Evolutionary conservation across 2,888 invertebrate species (phyloP), one percentile per base, ranked within the genome.

Genomic region (Tenthredo distinguenda): DNA sequence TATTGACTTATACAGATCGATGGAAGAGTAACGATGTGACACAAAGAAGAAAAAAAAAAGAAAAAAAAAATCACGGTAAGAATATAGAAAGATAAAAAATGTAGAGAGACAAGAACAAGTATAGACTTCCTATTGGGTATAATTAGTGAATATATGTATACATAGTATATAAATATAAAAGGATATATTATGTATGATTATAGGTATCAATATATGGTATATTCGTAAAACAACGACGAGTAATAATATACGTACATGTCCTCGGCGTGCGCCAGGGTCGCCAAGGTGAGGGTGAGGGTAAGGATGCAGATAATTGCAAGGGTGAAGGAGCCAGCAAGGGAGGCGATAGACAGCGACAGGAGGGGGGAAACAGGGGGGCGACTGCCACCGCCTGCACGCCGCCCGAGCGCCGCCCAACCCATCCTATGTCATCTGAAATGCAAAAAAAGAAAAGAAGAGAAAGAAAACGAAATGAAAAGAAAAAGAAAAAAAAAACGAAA

Each of bases 391-490:
- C 92, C 92, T 91, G 92, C 91, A 92, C 96, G 96, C 95, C 96
- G 96, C 95, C 96, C 96, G 95, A 96, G 96, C 96, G 96, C 97
- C 96, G 96, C 96, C 96, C 96, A 97, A 96, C 97, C 97, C 97
- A 97, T 97, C 96, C 97, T 97, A 97, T 96, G 96, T 96, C 96
- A 97, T 97, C 97, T 97, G 96, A 86, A 97, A 97, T 89, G 91
- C 90, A 91, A 88, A 87, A 87, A 86, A 87, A 85, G n/a, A 37
- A 72, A 84, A 87, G 84, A 37, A 37, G 40, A 71, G n/a, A 71
- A n/a, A 10, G 5, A 18, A 40, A 37, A 15, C 0, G 40, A 15
- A 31, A 31, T 9, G 0, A 71, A 40, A 7, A 37, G 18, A 71
- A 15, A 37, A 0, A 6, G 4, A 21, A 18, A 9, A 37, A 12